Base-by-base conservation (phyloP, 1,140 invertebrate genomes). In the Tetramorium parvispinum region DNA sequence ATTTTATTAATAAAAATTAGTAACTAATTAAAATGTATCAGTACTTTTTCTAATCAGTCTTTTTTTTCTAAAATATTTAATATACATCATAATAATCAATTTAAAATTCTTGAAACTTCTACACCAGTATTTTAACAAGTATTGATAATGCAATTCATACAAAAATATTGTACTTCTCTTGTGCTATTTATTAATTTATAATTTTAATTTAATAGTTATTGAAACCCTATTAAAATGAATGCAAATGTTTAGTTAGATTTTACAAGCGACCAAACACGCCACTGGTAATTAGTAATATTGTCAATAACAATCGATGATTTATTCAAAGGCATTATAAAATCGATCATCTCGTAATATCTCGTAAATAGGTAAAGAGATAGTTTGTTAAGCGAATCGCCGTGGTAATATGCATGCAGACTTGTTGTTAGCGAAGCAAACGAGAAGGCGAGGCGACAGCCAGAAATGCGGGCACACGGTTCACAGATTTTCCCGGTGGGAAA, bases 321-420 rank as follows among this genome's bases (percentile, higher is more conserved):
- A 82, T 73, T 82, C 55, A 32, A 46, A 73, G 16, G 21, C 11
- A 57, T 82, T 73, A 82, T 81, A 71, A 71, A 81, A 81, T 81
- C 51, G 32, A 71, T 18, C 10, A 82, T 70, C 24, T 71, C 24
- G 53, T 13, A 43, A 82, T 4, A 82, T 70, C 24, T 71, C 24
- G 53, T 13, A 43, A 82, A 71, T 24, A 16, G 63, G 7, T 75
- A 75, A 75, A 73, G 46, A 4, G 24, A 73, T 46, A 71, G 40
- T 73, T 83, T 16, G 40, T 59, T 61, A 75, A 75, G 55, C 43
- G 18, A 73, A 10, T 63, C n/a, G 2, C n/a, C n/a, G 2, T n/a
- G 53, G 16, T 66, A 65, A 66, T 37, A 21, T 46, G 37, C n/a
- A 18, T 43, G 21, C 24, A 40, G 18, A 55, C 65, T 49, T 59